Evolutionary conservation across 2,888 invertebrate species (phyloP).

Genomic region (Zelleria hepariella): DNA sequence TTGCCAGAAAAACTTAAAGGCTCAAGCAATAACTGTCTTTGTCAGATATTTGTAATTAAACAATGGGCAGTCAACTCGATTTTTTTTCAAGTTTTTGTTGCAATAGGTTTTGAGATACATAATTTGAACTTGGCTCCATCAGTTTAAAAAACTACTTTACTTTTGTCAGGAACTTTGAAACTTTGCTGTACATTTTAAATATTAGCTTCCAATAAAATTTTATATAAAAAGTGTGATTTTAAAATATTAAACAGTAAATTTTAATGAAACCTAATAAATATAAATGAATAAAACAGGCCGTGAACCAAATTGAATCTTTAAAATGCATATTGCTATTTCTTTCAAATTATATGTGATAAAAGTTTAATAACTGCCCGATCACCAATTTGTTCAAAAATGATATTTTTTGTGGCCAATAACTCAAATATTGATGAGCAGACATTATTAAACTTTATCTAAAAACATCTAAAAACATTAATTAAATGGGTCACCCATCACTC

Average conservation of each 20-base stretch:
- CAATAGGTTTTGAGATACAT: neutral
- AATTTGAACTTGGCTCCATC: neutral
- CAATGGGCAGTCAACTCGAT: too few species aligned
- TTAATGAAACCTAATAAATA: slow-evolving; percentile 1
- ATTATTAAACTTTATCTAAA: neutral
- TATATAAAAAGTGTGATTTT: neutral
- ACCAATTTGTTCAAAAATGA: neutral
- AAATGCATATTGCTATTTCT: neutral
- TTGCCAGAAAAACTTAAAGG: neutral
- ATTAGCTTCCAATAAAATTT: slow-evolving; percentile 3
- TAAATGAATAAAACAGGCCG: neutral
- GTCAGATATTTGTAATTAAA: neutral
- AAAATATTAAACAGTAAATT: neutral
- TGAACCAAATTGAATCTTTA: neutral
- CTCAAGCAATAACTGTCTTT: neutral
- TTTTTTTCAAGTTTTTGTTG: too few species aligned
- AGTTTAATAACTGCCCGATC: neutral
- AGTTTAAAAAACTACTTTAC: neutral
- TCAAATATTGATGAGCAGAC: neutral
- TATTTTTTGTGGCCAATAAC: neutral
- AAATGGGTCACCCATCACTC: too few species aligned
- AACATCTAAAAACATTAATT: too few species aligned
- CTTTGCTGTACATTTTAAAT: slow-evolving; percentile 11
- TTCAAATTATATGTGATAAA: neutral
- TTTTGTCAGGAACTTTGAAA: slow-evolving; percentile 29